Percentiles rank a stretch among this genome's conserved stretches.
These are phyloP conservation scores for Drosophila arawakana DNA, from an alignment of 1,140 invertebrate genomes.

Conservation along the genomic window DNA sequence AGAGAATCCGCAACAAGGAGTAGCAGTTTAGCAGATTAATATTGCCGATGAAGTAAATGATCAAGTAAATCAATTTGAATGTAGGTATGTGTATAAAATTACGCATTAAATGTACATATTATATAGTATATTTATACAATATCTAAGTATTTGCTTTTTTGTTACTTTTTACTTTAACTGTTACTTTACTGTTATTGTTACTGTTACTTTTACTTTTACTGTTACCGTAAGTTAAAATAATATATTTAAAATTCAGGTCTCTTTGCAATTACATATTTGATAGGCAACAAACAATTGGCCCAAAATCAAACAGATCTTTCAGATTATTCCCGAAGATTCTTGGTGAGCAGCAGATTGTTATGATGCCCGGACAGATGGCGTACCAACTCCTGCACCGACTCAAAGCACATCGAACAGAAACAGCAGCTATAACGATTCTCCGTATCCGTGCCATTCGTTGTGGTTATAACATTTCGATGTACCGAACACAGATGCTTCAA, in stretches of 20 bases:
- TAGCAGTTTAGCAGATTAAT: not conserved
- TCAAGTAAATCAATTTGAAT: conserved; percentile 65
- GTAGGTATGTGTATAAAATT: conserved; percentile 53
- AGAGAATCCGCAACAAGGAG: conserved; percentile 26
- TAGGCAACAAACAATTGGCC: conserved; percentile 34
- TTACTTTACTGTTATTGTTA: conserved; percentile 13
- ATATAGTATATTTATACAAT: conserved; percentile 75
- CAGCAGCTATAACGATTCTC: conserved; percentile 92
- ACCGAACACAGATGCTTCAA: conserved; percentile 94
- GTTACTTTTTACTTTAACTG: conserved; percentile 43
- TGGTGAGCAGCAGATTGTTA: conserved; percentile 93
- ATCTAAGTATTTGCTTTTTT: conserved; percentile 59
- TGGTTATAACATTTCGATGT: conserved; percentile 92
- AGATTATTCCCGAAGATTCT: conserved; percentile 91
- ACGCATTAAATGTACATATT: conserved; percentile 73
- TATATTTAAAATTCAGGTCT: conserved; percentile 79
- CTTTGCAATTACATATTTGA: conserved; percentile 71
- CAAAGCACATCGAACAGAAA: conserved; percentile 93
- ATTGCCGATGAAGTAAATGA: conserved; percentile 36
- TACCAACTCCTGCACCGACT: conserved; percentile 92
- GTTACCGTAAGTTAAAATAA: conserved; percentile 63
- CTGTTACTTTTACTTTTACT: conserved; percentile 35
- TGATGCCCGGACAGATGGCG: conserved; percentile 93
- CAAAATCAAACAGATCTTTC: conserved; percentile 58
- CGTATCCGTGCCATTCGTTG: conserved; percentile 88